Evolutionary conservation across 2,797 vertebrate genomes (phyloP).

Genomic region (Garrulus glandarius): DNA sequence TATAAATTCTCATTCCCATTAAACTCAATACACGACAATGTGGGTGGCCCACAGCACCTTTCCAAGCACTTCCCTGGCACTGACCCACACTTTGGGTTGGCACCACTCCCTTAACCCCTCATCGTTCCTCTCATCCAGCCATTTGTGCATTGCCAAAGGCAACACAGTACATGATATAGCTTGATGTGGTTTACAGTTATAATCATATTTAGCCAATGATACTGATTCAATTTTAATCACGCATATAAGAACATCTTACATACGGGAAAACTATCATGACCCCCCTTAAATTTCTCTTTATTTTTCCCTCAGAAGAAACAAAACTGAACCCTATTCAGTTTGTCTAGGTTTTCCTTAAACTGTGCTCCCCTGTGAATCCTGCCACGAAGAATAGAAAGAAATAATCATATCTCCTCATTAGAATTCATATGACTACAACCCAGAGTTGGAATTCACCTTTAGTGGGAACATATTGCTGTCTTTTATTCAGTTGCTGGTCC

Average conservation of each 20-base stretch:
- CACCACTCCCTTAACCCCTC: conserved; percentile 2
- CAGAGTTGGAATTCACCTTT: background rate
- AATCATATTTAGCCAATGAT: background rate
- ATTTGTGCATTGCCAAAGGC: background rate
- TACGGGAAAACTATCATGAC: background rate
- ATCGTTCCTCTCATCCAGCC: background rate
- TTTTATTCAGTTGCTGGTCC: background rate
- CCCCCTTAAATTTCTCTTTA: background rate
- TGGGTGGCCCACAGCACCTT: conserved; percentile 20
- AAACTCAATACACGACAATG: background rate
- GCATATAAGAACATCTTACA: background rate
- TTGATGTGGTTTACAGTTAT: background rate
- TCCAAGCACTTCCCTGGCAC: background rate
- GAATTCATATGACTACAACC: background rate
- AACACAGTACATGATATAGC: background rate
- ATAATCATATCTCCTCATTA: background rate
- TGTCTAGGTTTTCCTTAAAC: background rate
- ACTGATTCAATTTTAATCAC: background rate
- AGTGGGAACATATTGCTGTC: background rate
- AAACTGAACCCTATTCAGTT: background rate
- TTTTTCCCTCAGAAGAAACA: background rate
- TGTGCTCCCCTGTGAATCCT: background rate
- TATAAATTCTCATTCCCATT: background rate
- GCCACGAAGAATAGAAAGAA: background rate
- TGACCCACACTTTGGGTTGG: background rate